Evolutionary conservation across 1,140 invertebrate species (phyloP), one percentile per base, ranked within the genome.

Genomic region (Holotrichia oblita): DNA sequence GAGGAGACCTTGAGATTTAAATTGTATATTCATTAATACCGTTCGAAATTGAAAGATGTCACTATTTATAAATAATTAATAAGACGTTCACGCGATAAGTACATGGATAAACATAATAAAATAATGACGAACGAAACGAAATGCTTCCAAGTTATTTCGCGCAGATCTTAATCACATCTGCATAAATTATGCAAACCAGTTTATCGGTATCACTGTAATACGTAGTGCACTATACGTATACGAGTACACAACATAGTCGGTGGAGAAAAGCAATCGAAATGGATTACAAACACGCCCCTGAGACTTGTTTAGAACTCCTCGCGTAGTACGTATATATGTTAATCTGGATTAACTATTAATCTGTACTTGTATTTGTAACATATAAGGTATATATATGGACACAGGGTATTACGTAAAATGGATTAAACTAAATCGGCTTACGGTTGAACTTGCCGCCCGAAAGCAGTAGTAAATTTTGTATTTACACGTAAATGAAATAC

Each of bases 271-370:
- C 44, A 48, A 48, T 12, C 7, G 44, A 14, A 48, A 48, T 48
- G 44, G 44, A 48, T 48, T 48, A n/a, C n/a, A 48, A 12, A n/a
- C 44, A n/a, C 12, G n/a, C 12, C 44, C 44, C 44, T 48, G n/a
- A 48, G 44, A 48, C 12, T 12, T 12, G 12, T 12, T 48, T 48
- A 10, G 4, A 48, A 4, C n/a, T 48, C 44, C n/a, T n/a, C 44
- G 6, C n/a, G 12, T 10, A 9, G 7, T 48, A 48, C 44, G n/a
- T n/a, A 48, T 12, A 3, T 48, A 48, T n/a, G 44, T 48, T 48
- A 12, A 48, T 48, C 44, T 48, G n/a, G 44, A 48, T 48, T 48
- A 48, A 48, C 44, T 12, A 48, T 48, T 48, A 48, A 48, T 48
- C 44, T 48, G 44, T n/a, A 3, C 44, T 10, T 48, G n/a, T 48